Base-by-base conservation (phyloP, 2,113 vertebrate genomes). In the Colistium nudipinnis region DNA sequence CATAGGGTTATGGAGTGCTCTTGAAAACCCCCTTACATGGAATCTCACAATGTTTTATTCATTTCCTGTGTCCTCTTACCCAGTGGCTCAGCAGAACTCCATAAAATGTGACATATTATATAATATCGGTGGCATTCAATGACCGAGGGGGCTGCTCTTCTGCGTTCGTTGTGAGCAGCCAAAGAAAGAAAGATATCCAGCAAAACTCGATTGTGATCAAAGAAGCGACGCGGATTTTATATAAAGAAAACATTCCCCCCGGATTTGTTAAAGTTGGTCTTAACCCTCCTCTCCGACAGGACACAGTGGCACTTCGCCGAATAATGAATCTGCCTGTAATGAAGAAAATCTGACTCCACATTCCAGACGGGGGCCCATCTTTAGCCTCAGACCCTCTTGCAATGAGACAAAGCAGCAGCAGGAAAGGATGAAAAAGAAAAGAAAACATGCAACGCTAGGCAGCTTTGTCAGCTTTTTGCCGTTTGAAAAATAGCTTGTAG, bases 381-480 rank as follows among this genome's bases (percentile, higher is more conserved):
- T 84, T 69, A 80, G 82, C 57, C 76, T 80, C 62, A 63, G 49
- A 71, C 75, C 84, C 88, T 79, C 71, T 65, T 63, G 41, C 31
- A 77, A 77, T 81, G 54, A 49, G 30, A 64, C 60, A 62, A 76
- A 74, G 43, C 45, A 54, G 31, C 62, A 63, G 53, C 66, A 74
- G 68, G 43, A 25, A 12, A 56, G 60, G 6, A 25, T 2, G 9
- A 24, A 24, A 12, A 56, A 16, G 17, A 8, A 30, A 51, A 39
- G 67, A 68, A 69, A 76, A 14, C 4, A 44, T 66, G 66, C 73
- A 91, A 84, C 84, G 84, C 68, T 91, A 91, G 95, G 94, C 95
- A 97, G 95, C 95, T 96, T 80, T 93, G 71, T 87, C 92, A 93
- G 93, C 84, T 80, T 90, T 89, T 90, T 22, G 85, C 82, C 85